These are phyloP conservation scores for Podarcis cretensis DNA, from an alignment of 2,113 vertebrate genomes.

Conservation along the genomic window DNA sequence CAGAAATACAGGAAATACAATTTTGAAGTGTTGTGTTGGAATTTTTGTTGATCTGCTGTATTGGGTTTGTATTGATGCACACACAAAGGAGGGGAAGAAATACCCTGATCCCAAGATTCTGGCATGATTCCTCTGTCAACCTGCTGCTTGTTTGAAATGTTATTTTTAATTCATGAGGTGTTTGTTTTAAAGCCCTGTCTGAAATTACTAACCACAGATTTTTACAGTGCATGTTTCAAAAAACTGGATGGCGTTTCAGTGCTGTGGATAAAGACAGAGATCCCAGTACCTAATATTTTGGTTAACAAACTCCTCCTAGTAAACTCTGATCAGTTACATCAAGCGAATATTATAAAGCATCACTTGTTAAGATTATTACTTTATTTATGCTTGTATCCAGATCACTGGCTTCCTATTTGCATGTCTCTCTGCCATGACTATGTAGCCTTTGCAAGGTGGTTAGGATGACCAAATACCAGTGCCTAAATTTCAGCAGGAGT, in stretches of 20 bases:
- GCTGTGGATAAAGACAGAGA: conserved; percentile 53
- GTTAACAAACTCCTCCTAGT: conserved; percentile 44
- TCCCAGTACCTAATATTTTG: conserved; percentile 38
- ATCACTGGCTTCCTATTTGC: conserved; percentile 5
- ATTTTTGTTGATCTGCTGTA: conserved; percentile 38
- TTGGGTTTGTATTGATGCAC: conserved; percentile 33
- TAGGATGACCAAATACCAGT: conserved; percentile 39
- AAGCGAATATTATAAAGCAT: conserved; percentile 52
- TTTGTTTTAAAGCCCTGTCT: conserved; percentile 60
- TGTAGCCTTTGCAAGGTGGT: conserved; percentile 21
- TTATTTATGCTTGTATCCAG: conserved; percentile 44
- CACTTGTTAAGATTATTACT: conserved; percentile 25
- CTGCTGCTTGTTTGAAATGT: conserved; percentile 37
- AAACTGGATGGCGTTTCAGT: conserved; percentile 52
- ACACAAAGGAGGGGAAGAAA: conserved; percentile 17
- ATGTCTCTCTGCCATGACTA: conserved; percentile 18
- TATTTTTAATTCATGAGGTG: conserved; percentile 60
- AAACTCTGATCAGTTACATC: conserved; percentile 60
- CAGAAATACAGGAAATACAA: background rate
- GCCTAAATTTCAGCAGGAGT: conserved; percentile 34
- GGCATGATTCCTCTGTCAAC: conserved; percentile 49
- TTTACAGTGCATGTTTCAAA: conserved; percentile 45
- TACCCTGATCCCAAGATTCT: conserved; percentile 30
- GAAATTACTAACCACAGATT: conserved; percentile 49
- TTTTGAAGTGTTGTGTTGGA: conserved; percentile 30